These are phyloP conservation scores for Conops quadrifasciatus DNA, from an alignment of 2,888 invertebrate genomes.

Conservation along the genomic window DNA sequence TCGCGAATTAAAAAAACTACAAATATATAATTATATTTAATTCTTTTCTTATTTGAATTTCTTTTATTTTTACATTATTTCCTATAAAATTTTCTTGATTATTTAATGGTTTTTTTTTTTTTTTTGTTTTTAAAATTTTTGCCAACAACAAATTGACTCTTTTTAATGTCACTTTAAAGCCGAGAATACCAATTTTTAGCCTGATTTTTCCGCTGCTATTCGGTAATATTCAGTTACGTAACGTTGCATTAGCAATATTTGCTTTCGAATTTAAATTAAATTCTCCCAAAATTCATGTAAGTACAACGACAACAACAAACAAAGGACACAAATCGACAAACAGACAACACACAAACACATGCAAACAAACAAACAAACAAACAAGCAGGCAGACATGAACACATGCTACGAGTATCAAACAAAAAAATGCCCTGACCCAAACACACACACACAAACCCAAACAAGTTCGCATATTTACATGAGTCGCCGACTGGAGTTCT, in stretches of 20 bases:
- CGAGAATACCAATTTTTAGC: too few relatives aligned
- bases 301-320: background rate
- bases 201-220: too few relatives aligned
- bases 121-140: too few relatives aligned
- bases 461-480: background rate
- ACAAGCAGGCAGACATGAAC: slow-evolving; percentile 5
- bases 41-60: too few relatives aligned
- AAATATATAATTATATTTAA: too few relatives aligned
- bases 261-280: slow-evolving; percentile 22
- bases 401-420: background rate
- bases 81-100: too few relatives aligned
- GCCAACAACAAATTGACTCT: too few relatives aligned
- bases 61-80: too few relatives aligned
- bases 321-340: background rate
- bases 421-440: slow-evolving; percentile 7
- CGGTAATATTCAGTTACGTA: background rate
- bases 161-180: too few relatives aligned
- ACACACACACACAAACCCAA: background rate
- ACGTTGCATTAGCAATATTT: slow-evolving; percentile 16
- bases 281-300: slow-evolving; percentile 14
- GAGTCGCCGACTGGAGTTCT: background rate
- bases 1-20: too few relatives aligned
- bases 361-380: background rate
- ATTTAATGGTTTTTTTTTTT: too few relatives aligned
- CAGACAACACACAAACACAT: background rate